Conservation (phyloP, 2,113 vertebrate species). For the Aphyosemion australe region DNA sequence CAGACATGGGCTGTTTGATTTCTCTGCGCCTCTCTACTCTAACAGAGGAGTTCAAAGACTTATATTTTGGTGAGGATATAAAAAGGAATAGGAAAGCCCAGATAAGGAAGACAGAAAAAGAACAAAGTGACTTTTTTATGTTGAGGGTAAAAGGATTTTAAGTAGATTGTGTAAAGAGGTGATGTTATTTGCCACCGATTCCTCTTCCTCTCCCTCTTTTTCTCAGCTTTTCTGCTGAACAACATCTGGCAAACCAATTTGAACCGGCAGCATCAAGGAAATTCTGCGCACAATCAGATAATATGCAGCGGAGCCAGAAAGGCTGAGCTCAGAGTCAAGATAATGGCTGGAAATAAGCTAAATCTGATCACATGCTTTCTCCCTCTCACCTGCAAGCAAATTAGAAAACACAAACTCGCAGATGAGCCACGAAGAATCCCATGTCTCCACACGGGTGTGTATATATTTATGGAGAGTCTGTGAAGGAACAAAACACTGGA, state of each 20-base stretch:
- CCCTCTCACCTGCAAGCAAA: conserved; percentile 56
- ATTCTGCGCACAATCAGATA: conserved; percentile 60
- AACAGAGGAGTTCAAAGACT: conserved; percentile 58
- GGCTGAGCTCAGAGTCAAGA: conserved; percentile 45
- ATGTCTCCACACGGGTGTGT: conserved; percentile 4
- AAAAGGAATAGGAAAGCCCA: conserved; percentile 41
- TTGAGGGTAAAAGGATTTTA: conserved; percentile 49
- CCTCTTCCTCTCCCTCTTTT: conserved; percentile 19
- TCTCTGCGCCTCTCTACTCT: conserved; percentile 6
- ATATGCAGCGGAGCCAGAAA: conserved; percentile 33
- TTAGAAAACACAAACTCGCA: conserved; percentile 22
- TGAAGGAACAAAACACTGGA: conserved; percentile 1
- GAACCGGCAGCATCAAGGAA: conserved; percentile 40
- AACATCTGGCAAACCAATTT: conserved; percentile 58
- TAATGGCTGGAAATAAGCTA: conserved; percentile 45
- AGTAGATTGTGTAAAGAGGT: conserved; percentile 50
- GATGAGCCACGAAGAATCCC: conserved; percentile 23
- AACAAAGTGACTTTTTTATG: conserved; percentile 9
- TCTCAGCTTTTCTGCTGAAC: conserved; percentile 6
- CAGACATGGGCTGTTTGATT: conserved; percentile 43
- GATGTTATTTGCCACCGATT: conserved; percentile 60
- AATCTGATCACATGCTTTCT: conserved; percentile 51
- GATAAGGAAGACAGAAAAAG: conserved; percentile 22
- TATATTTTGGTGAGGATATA: conserved; percentile 45
- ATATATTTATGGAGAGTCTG: conserved; percentile 13